phyloP scores from a whole-genome alignment of 2,113 vertebrate species.

The Mystacornis crossleyi region DNA sequence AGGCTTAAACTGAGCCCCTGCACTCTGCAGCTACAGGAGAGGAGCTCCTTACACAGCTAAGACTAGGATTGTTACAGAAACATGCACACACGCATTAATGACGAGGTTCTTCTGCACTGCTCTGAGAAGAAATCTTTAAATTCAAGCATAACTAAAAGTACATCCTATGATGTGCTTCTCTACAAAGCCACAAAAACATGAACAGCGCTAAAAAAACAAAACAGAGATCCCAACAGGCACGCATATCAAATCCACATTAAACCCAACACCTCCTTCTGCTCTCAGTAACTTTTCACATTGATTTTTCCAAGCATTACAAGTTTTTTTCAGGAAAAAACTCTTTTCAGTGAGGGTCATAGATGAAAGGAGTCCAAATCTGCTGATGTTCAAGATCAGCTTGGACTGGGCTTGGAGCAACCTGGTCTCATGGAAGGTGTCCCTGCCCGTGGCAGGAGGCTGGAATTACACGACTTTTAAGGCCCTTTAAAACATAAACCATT shows the following conservation, averaged over 20 bases:
- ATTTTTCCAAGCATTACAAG: background rate
- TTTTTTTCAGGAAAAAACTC: background rate
- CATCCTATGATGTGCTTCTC: accelerated
- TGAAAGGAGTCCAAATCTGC: background rate
- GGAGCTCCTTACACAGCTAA: background rate
- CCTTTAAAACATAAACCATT: background rate
- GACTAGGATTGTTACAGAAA: background rate
- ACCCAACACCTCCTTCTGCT: background rate
- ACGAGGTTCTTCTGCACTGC: background rate
- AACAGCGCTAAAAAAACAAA: background rate
- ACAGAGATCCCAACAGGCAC: background rate
- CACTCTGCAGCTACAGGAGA: no score
- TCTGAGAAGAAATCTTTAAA: background rate
- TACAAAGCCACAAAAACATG: background rate
- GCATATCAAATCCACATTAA: background rate
- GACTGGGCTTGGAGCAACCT: background rate
- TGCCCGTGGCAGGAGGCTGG: background rate
- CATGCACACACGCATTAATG: background rate
- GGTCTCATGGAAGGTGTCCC: background rate
- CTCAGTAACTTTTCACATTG: background rate
- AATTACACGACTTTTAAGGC: background rate
- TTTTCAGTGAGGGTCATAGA: background rate
- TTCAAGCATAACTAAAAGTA: background rate
- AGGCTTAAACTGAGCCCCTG: accelerated
- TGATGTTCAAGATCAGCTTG: background rate